Base-by-base conservation (phyloP, 2,113 vertebrate genomes). In the Colaptes auratus region DNA sequence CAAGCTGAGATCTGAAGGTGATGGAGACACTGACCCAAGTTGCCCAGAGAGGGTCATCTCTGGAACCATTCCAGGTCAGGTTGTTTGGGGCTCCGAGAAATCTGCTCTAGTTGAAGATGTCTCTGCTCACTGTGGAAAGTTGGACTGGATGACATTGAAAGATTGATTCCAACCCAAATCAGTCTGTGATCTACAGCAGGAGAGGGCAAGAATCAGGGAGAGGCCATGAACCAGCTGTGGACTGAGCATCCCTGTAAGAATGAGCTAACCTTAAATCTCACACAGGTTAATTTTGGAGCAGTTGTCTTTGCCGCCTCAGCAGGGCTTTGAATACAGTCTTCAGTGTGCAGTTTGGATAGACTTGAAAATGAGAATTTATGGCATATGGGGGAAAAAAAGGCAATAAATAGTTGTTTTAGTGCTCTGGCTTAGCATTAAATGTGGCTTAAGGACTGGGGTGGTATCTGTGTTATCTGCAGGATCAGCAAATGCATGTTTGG, bases 401-500 rank as follows among this genome's bases (percentile, higher is more conserved):
- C 55, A 93, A 50, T 82, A 82, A 61, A 76, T 5, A 14, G 63
- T 86, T 69, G 52, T 35, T 87, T 96, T 88, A 95, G 60, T 52
- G 20, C 30, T 80, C 20, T 93, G 42, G 89, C 85, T 76, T 88
- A 33, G 23, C 52, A 94, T 94, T 92, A 88, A 82, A 66, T 60
- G 23, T 76, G 75, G 58, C 71, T 84, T 86, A 72, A 80, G 69
- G 78, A 87, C 58, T 6, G 25, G 36, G 46, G 69, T 78, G 73
- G 52, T 83, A 67, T 93, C 82, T 88, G 56, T 86, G 77, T 93
- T 97, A 92, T 96, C 96, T 90, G 60, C 82, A 31, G 87, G 88
- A 97, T 97, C 96, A 91, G 82, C 92, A 93, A 93, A 75, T 87
- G 77, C 28, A 27, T 50, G 85, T 89, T 92, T 86, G 91, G 75